phyloP scores from a whole-genome alignment of 2,888 invertebrate species.

The Amitus sp. region DNA sequence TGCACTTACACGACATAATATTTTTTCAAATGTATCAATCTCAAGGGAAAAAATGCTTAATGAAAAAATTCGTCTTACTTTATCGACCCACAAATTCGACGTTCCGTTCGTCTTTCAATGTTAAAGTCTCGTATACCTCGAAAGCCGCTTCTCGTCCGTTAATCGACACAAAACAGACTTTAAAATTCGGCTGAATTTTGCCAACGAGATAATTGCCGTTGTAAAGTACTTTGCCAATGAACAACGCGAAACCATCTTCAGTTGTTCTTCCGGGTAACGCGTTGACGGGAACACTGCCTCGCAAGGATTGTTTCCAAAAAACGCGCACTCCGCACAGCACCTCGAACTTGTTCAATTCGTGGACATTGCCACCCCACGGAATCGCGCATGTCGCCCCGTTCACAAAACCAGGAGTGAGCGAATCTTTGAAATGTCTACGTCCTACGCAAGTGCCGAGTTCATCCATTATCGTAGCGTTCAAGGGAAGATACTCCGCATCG shows the following conservation, averaged over 20 bases:
- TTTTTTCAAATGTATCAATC: too few species aligned
- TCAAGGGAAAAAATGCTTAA: too few species aligned
- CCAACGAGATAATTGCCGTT: constrained; percentile 52
- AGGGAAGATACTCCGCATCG: constrained; percentile 44
- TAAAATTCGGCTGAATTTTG: constrained; percentile 57
- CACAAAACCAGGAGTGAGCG: constrained; percentile 48
- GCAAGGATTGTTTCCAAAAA: constrained; percentile 53
- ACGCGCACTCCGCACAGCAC: constrained; percentile 51
- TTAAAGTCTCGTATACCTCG: constrained; percentile 56
- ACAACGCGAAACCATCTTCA: constrained; percentile 51
- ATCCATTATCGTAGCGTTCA: constrained; percentile 44
- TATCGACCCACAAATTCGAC: constrained; percentile 51
- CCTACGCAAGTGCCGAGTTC: constrained; percentile 51
- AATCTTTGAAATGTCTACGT: constrained; percentile 43
- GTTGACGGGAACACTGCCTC: constrained; percentile 54
- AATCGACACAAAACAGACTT: constrained; percentile 52
- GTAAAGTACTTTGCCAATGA: constrained; percentile 52
- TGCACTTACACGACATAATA: too few species aligned
- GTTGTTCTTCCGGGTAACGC: constrained; percentile 58
- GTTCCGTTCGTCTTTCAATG: constrained; percentile 44
- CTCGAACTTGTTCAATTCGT: constrained; percentile 49
- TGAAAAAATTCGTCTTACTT: too few species aligned
- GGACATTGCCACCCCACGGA: constrained; percentile 46
- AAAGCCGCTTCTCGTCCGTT: constrained; percentile 49
- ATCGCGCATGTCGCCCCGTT: constrained; percentile 41